These are phyloP conservation scores for Eueides isabella DNA, from an alignment of 1,140 invertebrate genomes.

Conservation along the genomic window DNA sequence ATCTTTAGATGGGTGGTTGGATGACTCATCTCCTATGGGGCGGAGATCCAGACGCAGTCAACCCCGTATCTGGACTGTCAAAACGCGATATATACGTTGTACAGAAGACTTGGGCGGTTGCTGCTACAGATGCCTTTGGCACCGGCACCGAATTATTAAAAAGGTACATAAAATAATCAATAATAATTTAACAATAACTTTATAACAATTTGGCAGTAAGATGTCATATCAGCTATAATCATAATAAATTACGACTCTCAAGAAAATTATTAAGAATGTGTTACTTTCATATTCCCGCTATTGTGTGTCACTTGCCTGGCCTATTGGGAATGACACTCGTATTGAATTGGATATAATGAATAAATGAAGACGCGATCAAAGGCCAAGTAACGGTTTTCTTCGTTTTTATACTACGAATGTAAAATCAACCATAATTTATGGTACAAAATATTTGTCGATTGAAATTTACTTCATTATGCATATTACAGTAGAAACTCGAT, in stretches of 20 bases:
- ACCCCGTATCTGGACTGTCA: constrained; percentile 68
- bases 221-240: too few relatives aligned
- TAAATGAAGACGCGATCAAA: constrained; percentile 12
- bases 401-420: not conserved
- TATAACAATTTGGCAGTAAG: too few relatives aligned
- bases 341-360: constrained; percentile 6
- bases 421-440: not conserved
- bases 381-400: not conserved
- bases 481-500: too few relatives aligned
- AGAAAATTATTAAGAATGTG: too few relatives aligned
- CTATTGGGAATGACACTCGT: not conserved
- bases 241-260: too few relatives aligned
- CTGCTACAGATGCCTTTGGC: constrained; percentile 55
- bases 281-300: not conserved
- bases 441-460: not conserved
- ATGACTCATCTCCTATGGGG: constrained; percentile 75
- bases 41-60: constrained; percentile 65
- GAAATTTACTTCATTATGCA: too few relatives aligned
- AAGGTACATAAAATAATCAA: constrained; percentile 68
- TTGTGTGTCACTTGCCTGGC: not conserved
- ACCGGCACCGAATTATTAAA: constrained; percentile 72
- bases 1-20: constrained; percentile 64
- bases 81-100: constrained; percentile 68
- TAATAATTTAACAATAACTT: too few relatives aligned
- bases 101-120: constrained; percentile 72